Conservation (phyloP, 92 coral and sea anemone species). For the Porites rus region DNA sequence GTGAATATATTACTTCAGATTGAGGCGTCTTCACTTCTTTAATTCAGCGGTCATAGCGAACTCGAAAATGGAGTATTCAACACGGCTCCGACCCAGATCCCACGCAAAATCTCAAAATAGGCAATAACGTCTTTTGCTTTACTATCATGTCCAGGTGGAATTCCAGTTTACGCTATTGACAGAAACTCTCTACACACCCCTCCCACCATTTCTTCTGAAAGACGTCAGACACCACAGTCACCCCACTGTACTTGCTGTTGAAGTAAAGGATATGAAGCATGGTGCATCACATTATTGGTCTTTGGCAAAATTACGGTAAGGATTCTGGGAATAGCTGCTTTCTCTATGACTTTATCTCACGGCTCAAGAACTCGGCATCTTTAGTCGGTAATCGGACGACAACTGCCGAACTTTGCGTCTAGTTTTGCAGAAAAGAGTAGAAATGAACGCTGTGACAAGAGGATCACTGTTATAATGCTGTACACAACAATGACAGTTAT, state of each 20-base stretch:
- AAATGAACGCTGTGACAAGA: background rate
- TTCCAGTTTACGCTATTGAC: conserved; percentile 89
- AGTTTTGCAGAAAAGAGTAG: background rate
- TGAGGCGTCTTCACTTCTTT: too few relatives aligned
- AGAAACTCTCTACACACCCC: conserved; percentile 86
- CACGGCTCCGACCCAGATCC: too few relatives aligned
- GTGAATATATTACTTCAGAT: too few relatives aligned
- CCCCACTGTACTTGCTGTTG: conserved; percentile 89
- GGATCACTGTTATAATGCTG: too few relatives aligned
- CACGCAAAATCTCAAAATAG: too few relatives aligned
- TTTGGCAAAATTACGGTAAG: conserved; percentile 86
- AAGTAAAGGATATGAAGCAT: conserved; percentile 89
- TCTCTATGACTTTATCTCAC: background rate
- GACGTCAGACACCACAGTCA: conserved; percentile 57
- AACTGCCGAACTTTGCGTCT: background rate
- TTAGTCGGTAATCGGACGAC: background rate
- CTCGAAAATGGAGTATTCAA: too few relatives aligned
- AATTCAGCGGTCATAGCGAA: too few relatives aligned
- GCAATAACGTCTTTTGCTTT: background rate
- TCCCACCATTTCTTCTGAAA: conserved; percentile 61
- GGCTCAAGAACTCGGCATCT: too few relatives aligned
- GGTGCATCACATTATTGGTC: conserved; percentile 97
- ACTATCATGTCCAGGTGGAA: conserved; percentile 73
- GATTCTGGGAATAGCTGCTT: background rate
- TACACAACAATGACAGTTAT: too few relatives aligned